Base-by-base conservation (phyloP, 1,140 invertebrate species). In the Ceratina japonica region DNA sequence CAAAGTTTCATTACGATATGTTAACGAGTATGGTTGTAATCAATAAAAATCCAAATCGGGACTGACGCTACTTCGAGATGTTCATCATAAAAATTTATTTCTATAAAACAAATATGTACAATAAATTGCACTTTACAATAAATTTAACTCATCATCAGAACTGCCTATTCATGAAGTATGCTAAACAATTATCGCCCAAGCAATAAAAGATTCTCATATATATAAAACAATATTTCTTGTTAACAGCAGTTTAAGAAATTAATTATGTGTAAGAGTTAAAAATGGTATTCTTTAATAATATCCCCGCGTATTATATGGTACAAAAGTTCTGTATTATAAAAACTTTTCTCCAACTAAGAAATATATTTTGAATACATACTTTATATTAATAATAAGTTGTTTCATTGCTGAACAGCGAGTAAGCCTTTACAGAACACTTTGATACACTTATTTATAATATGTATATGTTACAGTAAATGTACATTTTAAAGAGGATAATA, bases 31-130 rank as follows among this genome's bases (percentile, higher is more conserved):
- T n/a, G n/a, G n/a, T n/a, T n/a, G n/a, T n/a, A n/a, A n/a, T n/a
- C n/a, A n/a, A n/a, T n/a, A n/a, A n/a, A n/a, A n/a, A n/a, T n/a
- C n/a, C n/a, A n/a, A n/a, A n/a, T n/a, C n/a, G n/a, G n/a, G n/a
- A n/a, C n/a, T n/a, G n/a, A n/a, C n/a, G n/a, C n/a, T n/a, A n/a
- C n/a, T n/a, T n/a, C 27, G 5, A 68, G 22, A 27, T 68, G 56
- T 75, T 49, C 22, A 58, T 59, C 20, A 44, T 68, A 76, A 12
- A 65, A 61, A 70, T 76, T 76, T 76, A 76, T 70, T 69, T 69
- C 59, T 76, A 49, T 68, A 68, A 75, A 75, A 51, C 16, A 58
- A 75, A 65, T 44, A 44, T 63, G 49, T 64, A 75, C 10, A 49
- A 66, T 65, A 64, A 44, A 58, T 12, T 73, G 20, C 37, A 10